These are phyloP conservation scores for Rhegmatorhina hoffmannsi DNA, from an alignment of 2,113 vertebrate genomes.

Conservation along the genomic window DNA sequence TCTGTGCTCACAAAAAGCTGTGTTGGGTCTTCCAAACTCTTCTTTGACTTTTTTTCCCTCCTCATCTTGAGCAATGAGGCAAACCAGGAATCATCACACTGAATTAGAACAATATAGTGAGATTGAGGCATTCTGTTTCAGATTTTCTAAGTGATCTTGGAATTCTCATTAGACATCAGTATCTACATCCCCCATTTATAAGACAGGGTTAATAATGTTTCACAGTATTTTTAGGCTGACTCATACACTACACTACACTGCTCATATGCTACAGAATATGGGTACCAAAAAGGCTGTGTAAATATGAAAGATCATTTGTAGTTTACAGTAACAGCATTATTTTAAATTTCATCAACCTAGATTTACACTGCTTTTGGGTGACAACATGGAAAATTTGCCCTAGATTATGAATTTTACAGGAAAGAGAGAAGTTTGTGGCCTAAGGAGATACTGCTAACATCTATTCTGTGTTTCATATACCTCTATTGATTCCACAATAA, in stretches of 20 bases:
- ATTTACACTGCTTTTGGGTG: not conserved
- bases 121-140: not conserved
- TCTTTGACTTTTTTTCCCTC: not conserved
- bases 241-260: not conserved
- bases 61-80: not conserved
- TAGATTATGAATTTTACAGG: not conserved
- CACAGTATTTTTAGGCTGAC: not conserved
- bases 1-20: not conserved
- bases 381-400: not conserved
- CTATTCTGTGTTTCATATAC: not conserved
- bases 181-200: not conserved
- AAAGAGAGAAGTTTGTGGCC: not conserved
- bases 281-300: not conserved
- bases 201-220: not conserved
- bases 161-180: not conserved
- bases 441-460: not conserved
- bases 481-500: not conserved
- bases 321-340: not conserved
- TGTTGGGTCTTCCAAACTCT: not conserved
- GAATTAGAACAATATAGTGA: not conserved
- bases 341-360: not conserved
- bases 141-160: not conserved
- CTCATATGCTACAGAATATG: not conserved
- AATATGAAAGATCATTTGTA: not conserved
- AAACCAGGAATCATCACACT: not conserved